phyloP scores from a whole-genome alignment of 1,140 invertebrate species.

The Atta texana region DNA sequence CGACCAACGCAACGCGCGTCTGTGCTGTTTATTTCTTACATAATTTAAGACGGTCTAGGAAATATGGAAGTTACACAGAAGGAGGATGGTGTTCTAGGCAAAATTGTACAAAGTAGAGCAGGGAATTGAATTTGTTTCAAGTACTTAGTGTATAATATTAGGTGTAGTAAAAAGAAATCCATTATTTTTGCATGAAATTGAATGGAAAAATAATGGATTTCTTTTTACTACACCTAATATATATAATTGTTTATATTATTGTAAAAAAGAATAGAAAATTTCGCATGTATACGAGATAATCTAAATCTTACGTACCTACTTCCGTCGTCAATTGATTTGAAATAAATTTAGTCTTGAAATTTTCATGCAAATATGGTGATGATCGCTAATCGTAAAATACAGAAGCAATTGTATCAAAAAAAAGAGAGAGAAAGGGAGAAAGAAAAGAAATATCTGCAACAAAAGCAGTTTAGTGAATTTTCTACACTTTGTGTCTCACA shows the following conservation, averaged over 20 bases:
- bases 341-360: neutral
- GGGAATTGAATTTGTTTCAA: slow-evolving; percentile 42
- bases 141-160: neutral
- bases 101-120: slow-evolving; percentile 27
- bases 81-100: neutral
- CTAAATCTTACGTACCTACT: neutral
- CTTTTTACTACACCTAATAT: too few relatives aligned
- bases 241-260: neutral
- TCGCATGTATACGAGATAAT: neutral
- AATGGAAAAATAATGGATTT: too few relatives aligned
- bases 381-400: slow-evolving; percentile 61
- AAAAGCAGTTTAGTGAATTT: slow-evolving; percentile 30
- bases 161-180: too few relatives aligned
- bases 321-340: neutral
- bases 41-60: slow-evolving; percentile 66
- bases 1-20: neutral
- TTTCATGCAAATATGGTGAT: neutral
- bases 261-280: neutral
- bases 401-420: neutral
- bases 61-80: slow-evolving; percentile 41
- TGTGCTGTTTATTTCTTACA: slow-evolving; percentile 74
- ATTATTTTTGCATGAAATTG: too few relatives aligned
- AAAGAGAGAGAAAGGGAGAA: neutral
- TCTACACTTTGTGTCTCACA: slow-evolving; percentile 4
- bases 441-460: neutral